Percentiles rank a stretch among this genome's conserved stretches.
Conservation (phyloP, 2,797 vertebrate genomes). For the Acanthiza pusilla region DNA sequence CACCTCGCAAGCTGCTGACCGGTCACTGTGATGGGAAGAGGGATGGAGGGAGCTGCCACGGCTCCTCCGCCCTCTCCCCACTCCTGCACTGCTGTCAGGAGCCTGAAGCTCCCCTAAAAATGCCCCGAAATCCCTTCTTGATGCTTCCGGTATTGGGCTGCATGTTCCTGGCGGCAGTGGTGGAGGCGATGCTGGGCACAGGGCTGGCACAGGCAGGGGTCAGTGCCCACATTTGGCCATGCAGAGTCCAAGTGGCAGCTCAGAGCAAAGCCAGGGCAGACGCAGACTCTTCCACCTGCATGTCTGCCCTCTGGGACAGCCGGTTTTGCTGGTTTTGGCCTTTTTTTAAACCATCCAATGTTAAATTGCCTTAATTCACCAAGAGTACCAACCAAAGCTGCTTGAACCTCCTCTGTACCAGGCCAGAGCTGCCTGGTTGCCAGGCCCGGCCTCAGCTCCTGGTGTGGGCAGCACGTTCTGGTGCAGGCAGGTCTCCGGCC, state of each 20-base stretch:
- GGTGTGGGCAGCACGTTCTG: accelerated
- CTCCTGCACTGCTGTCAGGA: background rate
- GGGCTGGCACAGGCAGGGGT: background rate
- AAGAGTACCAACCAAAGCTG: conserved; percentile 45
- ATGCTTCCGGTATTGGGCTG: background rate
- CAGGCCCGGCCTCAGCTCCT: background rate
- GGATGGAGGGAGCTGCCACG: background rate
- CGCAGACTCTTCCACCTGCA: background rate
- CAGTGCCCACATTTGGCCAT: background rate
- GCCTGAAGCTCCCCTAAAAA: background rate
- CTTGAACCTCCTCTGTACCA: background rate
- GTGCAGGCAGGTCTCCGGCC: background rate
- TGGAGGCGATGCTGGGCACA: background rate
- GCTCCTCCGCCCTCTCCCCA: background rate
- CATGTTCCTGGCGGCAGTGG: background rate
- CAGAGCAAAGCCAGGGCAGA: background rate
- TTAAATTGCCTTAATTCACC: conserved; percentile 49
- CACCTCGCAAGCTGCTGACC: conserved; percentile 27
- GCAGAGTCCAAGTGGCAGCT: background rate
- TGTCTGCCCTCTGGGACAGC: background rate
- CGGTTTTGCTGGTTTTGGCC: background rate
- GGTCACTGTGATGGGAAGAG: conserved; percentile 51
- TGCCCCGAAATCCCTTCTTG: background rate
- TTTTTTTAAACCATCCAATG: background rate
- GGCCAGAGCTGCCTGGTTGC: background rate